Conservation (phyloP, 2,888 invertebrate species). For the Anorthoa munda region DNA sequence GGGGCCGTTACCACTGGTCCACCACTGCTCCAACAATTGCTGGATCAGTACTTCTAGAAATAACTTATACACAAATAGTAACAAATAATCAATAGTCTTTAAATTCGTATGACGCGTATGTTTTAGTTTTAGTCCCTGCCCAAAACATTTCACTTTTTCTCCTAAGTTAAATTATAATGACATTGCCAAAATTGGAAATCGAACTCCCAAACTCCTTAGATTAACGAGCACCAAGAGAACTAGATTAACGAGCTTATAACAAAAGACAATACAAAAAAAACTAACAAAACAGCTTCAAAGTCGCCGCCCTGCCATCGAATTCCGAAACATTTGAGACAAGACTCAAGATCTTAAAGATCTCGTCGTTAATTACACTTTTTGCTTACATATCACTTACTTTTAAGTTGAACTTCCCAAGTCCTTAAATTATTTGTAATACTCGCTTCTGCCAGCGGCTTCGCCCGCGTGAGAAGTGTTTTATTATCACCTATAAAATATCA, state of each 20-base stretch:
- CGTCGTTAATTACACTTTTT: constrained; percentile 62
- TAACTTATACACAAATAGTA: too few species aligned
- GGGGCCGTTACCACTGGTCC: too few species aligned
- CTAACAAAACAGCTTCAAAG: constrained; percentile 20
- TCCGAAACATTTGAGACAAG: constrained; percentile 44
- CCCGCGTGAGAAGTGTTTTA: too few species aligned
- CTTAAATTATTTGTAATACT: constrained; percentile 26
- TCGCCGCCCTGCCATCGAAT: constrained; percentile 39
- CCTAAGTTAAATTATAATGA: background rate
- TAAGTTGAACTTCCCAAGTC: constrained; percentile 25
- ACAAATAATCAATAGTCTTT: too few species aligned
- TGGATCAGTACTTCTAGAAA: too few species aligned
- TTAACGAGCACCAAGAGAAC: too few species aligned
- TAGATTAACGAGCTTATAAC: constrained; percentile 19
- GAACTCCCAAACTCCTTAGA: constrained; percentile 1
- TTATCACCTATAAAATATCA: too few species aligned
- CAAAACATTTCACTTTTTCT: background rate
- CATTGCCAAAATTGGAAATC: background rate
- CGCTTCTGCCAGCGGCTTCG: too few species aligned
- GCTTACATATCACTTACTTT: constrained; percentile 46
- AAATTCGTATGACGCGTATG: too few species aligned
- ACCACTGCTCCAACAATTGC: too few species aligned
- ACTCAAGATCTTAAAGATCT: constrained; percentile 43
- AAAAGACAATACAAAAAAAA: constrained; percentile 12
- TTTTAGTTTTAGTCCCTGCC: background rate